Conservation (phyloP, 2,888 invertebrate species). For the Sphinx pinastri region DNA sequence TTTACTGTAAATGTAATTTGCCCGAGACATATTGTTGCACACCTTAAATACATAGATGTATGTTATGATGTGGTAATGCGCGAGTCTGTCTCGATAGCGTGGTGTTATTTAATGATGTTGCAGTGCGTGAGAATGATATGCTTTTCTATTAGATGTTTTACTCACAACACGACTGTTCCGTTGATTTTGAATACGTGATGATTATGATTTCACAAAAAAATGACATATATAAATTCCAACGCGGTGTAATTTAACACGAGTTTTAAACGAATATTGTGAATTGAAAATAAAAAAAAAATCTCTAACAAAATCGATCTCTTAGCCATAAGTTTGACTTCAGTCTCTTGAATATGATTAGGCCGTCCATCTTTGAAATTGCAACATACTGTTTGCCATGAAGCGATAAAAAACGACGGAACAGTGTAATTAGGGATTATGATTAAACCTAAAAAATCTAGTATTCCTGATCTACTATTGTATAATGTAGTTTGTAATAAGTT, state of each 20-base stretch:
- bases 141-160: slow-evolving; percentile 71
- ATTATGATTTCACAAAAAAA: not conserved
- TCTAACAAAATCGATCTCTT: slow-evolving; percentile 49
- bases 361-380: slow-evolving; percentile 54
- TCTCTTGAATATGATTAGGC: slow-evolving; percentile 53
- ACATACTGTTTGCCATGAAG: slow-evolving; percentile 12
- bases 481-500: slow-evolving; percentile 71
- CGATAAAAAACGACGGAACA: slow-evolving; percentile 56
- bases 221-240: not conserved
- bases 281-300: slow-evolving; percentile 19
- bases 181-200: slow-evolving; percentile 44
- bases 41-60: slow-evolving; percentile 45
- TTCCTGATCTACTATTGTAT: slow-evolving; percentile 76
- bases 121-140: slow-evolving; percentile 72
- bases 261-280: not conserved
- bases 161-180: slow-evolving; percentile 59
- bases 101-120: slow-evolving; percentile 56
- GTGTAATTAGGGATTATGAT: slow-evolving; percentile 61
- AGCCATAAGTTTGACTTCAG: slow-evolving; percentile 53
- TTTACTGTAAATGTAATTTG: slow-evolving; percentile 33
- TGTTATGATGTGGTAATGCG: slow-evolving; percentile 50
- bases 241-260: not conserved
- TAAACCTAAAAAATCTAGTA: slow-evolving; percentile 64
- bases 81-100: slow-evolving; percentile 57
- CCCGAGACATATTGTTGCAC: slow-evolving; percentile 61